A percentile compares a stretch with the other conserved stretches of the same genome.
Conservation (phyloP, 2,113 vertebrate genomes). For the Anser cygnoides region DNA sequence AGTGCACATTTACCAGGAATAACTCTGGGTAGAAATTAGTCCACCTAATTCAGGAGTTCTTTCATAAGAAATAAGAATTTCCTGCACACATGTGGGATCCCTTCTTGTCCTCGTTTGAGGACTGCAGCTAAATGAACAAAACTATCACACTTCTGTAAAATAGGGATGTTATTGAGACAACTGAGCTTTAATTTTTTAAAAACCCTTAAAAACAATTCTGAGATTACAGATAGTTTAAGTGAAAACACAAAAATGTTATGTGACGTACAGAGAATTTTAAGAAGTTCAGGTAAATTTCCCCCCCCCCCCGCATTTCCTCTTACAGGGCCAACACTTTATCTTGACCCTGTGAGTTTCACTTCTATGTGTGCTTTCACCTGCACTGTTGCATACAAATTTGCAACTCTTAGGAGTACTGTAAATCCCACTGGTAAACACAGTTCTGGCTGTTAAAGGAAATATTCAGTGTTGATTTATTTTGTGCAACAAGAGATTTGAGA, state of each 20-base stretch:
- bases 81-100: not conserved
- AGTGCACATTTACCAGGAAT: not conserved
- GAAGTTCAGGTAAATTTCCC: not conserved
- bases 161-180: not conserved
- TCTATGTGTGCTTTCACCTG: not conserved
- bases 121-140: not conserved
- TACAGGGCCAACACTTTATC: not conserved
- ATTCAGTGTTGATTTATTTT: not conserved
- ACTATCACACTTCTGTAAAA: not conserved
- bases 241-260: not conserved
- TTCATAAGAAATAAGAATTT: not conserved
- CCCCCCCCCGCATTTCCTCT: too few relatives aligned
- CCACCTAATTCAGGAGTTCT: not conserved
- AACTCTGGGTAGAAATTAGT: not conserved
- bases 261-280: not conserved
- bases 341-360: not conserved
- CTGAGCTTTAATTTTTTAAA: not conserved
- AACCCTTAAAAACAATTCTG: not conserved
- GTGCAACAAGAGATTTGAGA: not conserved
- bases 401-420: not conserved
- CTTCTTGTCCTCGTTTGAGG: not conserved
- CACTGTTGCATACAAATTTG: not conserved
- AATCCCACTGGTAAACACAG: not conserved
- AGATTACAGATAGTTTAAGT: not conserved
- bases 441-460: not conserved